Evolutionary conservation across 2,888 invertebrate genomes (phyloP), one percentile per base, ranked within the genome.

Genomic region (Lasioglossum pauxillum): DNA sequence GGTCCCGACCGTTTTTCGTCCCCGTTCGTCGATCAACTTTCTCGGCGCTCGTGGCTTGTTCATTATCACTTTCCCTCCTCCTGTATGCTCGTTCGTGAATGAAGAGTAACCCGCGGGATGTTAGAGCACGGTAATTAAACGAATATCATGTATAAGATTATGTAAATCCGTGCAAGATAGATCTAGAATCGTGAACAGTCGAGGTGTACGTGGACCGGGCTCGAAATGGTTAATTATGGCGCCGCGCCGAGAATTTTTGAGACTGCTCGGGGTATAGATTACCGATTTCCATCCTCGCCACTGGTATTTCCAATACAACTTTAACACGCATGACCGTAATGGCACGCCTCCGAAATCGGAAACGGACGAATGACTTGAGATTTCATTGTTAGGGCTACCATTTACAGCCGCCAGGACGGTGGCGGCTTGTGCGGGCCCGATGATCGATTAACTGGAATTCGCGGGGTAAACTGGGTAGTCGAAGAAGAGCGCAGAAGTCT

Each of bases 1-100:
- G 80, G 80, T 83, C 77, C 88, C 76, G 78, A 67, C 49, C 80
- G 60, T 78, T 73, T 64, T 80, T 79, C 71, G 53, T 69, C 76
- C 75, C 60, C 74, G 80, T 74, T 53, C 79, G 4, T 78, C 46
- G 71, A n/a, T 23, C n/a, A 83, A 83, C 77, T 78, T 83, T 84
- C 84, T 57, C 77, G 71, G 19, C 35, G 12, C 23, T 23, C 38
- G 8, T 67, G 19, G 67, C 27, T 46, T n/a, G 38, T 23, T 67
- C 31, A 27, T 44, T 67, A 53, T 73, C 57, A 23, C 78, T 60
- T 83, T 78, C 75, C 60, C 69, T 69, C 69, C 69, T 41, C 38
- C 69, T n/a, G 5, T 5, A 38, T 38, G 67, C 67, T 19, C 38
- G 12, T 5, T 23, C 69, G 38, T 69, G 69, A 69, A 69, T 23